phyloP scores from a whole-genome alignment of 1,140 invertebrate genomes.

The Camponotus vicinus region DNA sequence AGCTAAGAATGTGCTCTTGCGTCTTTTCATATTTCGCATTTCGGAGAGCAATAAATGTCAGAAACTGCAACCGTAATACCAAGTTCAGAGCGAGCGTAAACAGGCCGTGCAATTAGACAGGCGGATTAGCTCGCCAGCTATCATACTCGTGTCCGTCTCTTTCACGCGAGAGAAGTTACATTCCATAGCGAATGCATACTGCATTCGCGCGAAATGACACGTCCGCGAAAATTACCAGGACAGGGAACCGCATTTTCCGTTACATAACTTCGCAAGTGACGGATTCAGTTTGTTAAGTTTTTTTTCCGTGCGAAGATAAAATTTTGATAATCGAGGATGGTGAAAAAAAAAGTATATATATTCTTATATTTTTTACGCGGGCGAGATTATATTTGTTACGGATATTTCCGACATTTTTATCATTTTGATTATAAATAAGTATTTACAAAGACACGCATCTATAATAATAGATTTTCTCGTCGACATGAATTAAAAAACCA shows the following conservation, averaged over 20 bases:
- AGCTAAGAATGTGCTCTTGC: neutral
- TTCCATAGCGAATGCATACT: neutral
- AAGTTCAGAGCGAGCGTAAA: slow-evolving; percentile 29
- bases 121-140: slow-evolving; percentile 23
- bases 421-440: slow-evolving; percentile 6
- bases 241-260: neutral
- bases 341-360: neutral
- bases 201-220: neutral
- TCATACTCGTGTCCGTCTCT: slow-evolving; percentile 20
- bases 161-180: neutral
- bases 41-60: slow-evolving; percentile 7
- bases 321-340: neutral
- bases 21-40: neutral
- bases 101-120: slow-evolving; percentile 32
- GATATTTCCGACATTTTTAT: neutral
- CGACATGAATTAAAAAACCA: slow-evolving; percentile 15
- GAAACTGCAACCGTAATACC: neutral
- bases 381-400: neutral
- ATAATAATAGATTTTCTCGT: neutral
- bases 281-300: neutral
- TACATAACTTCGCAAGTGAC: neutral
- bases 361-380: neutral
- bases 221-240: slow-evolving; percentile 5
- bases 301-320: neutral
- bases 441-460: neutral